Percentiles rank a stretch among this genome's conserved stretches.
Conservation (phyloP, 1,140 invertebrate genomes). For the Leptopilina clavipes region DNA sequence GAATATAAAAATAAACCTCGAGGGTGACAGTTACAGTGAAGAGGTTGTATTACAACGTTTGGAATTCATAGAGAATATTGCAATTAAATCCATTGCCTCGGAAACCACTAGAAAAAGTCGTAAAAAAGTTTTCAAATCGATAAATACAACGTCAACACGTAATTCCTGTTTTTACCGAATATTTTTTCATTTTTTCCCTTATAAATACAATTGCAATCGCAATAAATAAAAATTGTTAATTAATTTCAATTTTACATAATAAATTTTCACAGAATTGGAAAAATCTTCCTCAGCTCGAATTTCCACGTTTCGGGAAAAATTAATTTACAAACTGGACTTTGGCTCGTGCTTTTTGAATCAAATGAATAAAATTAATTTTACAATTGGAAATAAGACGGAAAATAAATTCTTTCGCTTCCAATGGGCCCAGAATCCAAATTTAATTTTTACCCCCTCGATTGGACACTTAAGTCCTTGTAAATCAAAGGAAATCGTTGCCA, state of each 20-base stretch:
- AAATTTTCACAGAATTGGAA: constrained; percentile 1
- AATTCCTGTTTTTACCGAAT: not conserved
- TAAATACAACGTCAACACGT: constrained; percentile 9
- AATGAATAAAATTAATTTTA: constrained; percentile 57
- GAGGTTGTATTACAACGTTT: constrained; percentile 57
- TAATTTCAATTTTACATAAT: not conserved
- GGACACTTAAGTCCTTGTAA: constrained; percentile 58
- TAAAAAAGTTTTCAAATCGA: constrained; percentile 25
- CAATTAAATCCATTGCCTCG: too few relatives aligned
- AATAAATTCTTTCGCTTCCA: constrained; percentile 60
- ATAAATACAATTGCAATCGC: too few relatives aligned
- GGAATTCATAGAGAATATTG: constrained; percentile 39
- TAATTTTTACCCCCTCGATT: constrained; percentile 58
- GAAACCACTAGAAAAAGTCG: not conserved
- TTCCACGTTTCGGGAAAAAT: not conserved
- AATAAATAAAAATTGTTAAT: too few relatives aligned
- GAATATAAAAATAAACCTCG: constrained; percentile 50
- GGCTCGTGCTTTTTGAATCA: constrained; percentile 59
- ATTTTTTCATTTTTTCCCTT: too few relatives aligned
- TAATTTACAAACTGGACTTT: constrained; percentile 58
- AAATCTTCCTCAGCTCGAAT: not conserved
- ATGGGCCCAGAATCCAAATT: constrained; percentile 53
- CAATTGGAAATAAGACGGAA: constrained; percentile 59
- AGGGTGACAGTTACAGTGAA: constrained; percentile 58
- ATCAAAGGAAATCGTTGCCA: constrained; percentile 57